Conservation (phyloP, 2,888 invertebrate species). For the Lagria hirta region DNA sequence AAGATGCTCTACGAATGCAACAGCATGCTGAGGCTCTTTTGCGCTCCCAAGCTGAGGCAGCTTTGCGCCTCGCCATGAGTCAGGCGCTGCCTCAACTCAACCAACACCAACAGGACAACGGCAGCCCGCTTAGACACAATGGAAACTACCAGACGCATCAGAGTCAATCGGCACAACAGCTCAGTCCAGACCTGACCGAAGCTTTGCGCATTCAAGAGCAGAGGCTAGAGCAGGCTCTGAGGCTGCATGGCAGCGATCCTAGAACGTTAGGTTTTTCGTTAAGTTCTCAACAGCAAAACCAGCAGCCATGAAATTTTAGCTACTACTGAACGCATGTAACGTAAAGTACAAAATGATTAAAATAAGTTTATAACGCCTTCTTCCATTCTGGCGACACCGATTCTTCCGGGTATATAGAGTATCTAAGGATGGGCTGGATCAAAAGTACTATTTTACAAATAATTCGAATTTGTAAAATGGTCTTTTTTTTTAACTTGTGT, state of each 20-base stretch:
- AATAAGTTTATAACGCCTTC: constrained; percentile 9
- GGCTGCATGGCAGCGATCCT: constrained; percentile 76
- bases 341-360: constrained; percentile 26
- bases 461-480: too few relatives aligned
- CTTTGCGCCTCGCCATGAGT: constrained; percentile 76
- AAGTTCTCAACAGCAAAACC: constrained; percentile 55
- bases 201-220: constrained; percentile 72
- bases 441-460: too few relatives aligned
- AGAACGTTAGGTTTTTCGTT: constrained; percentile 77
- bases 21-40: constrained; percentile 76
- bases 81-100: constrained; percentile 58
- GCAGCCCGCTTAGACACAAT: constrained; percentile 52
- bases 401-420: too few relatives aligned
- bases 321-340: constrained; percentile 68
- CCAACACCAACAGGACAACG: constrained; percentile 52
- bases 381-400: constrained; percentile 14
- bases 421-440: too few relatives aligned
- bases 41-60: constrained; percentile 83
- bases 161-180: constrained; percentile 54
- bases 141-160: constrained; percentile 51
- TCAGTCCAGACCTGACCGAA: constrained; percentile 71
- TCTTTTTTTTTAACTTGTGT: too few relatives aligned
- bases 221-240: constrained; percentile 77
- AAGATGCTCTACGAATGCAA: constrained; percentile 56
- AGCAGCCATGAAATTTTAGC: constrained; percentile 77